Conservation (phyloP, 2,888 invertebrate genomes). For the Macrosoma leucophasiata region DNA sequence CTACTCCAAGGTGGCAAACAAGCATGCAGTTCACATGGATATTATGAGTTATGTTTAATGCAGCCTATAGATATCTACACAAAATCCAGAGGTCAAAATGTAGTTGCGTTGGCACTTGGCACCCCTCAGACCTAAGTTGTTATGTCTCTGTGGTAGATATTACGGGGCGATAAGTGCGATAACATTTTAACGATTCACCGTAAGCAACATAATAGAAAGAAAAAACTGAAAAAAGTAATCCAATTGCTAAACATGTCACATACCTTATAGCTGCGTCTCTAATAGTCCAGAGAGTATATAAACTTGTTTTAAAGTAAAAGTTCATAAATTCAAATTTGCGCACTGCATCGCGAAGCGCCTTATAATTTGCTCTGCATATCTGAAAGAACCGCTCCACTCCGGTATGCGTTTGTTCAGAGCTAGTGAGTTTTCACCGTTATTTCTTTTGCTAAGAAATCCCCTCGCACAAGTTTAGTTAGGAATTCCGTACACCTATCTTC, state of each 20-base stretch:
- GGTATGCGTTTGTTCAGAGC: constrained; percentile 38
- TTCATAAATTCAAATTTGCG: constrained; percentile 49
- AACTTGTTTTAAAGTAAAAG: constrained; percentile 46
- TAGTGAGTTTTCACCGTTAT: constrained; percentile 51
- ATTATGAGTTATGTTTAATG: no score
- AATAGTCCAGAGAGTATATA: constrained; percentile 36
- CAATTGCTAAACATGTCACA: constrained; percentile 12
- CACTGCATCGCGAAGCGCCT: constrained; percentile 36
- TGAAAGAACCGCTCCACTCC: constrained; percentile 38
- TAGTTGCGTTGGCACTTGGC: no score
- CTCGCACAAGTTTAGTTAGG: constrained; percentile 55
- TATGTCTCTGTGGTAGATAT: no score
- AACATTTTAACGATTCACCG: no score
- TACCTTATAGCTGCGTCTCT: constrained; percentile 28
- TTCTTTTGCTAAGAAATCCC: constrained; percentile 54
- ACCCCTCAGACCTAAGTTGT: no score
- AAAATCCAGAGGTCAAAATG: no score
- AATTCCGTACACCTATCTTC: constrained; percentile 60
- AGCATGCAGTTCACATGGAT: no score
- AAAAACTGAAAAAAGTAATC: not conserved
- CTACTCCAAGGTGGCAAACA: no score
- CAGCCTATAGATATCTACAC: no score
- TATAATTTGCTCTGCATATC: constrained; percentile 51
- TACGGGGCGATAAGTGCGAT: no score
- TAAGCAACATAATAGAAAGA: no score